phyloP scores from a whole-genome alignment of 2,797 vertebrate genomes.

The Scarus forsteni region DNA sequence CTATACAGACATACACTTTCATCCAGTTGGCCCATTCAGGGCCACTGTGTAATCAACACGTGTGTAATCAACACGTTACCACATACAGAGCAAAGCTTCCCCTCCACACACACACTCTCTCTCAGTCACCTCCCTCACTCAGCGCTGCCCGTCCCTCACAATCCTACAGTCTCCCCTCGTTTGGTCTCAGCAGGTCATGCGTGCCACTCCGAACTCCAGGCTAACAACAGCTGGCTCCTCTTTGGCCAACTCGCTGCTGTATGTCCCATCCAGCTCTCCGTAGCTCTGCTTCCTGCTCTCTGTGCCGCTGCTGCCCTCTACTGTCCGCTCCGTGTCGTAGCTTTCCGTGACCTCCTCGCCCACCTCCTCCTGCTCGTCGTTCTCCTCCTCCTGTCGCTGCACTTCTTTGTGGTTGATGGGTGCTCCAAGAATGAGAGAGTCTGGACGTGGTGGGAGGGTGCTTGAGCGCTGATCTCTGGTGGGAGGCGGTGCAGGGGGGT shows the following conservation, averaged over 20 bases:
- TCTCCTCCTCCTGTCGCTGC: slow-evolving; percentile 82
- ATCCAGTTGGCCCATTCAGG: slow-evolving; percentile 51
- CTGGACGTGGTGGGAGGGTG: slow-evolving; percentile 75
- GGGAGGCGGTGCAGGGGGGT: slow-evolving; percentile 62
- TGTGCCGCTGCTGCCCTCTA: slow-evolving; percentile 94
- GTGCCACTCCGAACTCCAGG: slow-evolving; percentile 95
- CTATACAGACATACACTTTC: slow-evolving; percentile 68
- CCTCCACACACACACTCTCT: slow-evolving; percentile 24
- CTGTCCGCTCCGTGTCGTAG: slow-evolving; percentile 86
- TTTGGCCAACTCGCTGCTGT: slow-evolving; percentile 80
- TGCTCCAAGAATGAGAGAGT: slow-evolving; percentile 85
- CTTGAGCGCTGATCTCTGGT: slow-evolving; percentile 78
- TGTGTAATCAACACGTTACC: slow-evolving; percentile 44
- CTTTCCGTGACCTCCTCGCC: slow-evolving; percentile 80
- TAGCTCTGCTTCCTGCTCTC: slow-evolving; percentile 96
- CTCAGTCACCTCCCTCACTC: slow-evolving; percentile 38
- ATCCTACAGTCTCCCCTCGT: slow-evolving; percentile 45
- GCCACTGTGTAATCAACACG: slow-evolving; percentile 48
- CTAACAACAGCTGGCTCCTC: slow-evolving; percentile 92
- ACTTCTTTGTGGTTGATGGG: slow-evolving; percentile 89
- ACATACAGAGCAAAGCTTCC: slow-evolving; percentile 49
- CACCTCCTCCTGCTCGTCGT: slow-evolving; percentile 84
- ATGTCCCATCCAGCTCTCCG: slow-evolving; percentile 78
- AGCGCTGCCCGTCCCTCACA: slow-evolving; percentile 21
- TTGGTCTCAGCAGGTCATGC: slow-evolving; percentile 93